These are phyloP conservation scores for Xerus rutilus DNA, from an alignment of 2,797 vertebrate genomes.

Conservation along the genomic window DNA sequence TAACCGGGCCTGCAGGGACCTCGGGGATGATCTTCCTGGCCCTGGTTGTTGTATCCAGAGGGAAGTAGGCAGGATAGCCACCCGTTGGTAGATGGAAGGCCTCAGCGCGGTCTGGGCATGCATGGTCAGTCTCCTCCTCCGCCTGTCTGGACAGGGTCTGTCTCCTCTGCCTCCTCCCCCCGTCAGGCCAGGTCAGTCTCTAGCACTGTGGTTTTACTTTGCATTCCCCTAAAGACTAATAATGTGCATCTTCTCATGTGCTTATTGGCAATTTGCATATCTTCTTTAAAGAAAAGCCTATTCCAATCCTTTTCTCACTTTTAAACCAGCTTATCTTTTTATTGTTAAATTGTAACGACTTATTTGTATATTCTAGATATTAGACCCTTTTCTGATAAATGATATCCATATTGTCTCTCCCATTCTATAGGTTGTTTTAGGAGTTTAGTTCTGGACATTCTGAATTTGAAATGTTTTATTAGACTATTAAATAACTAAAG, in stretches of 20 bases:
- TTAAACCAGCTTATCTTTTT: not conserved
- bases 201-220: not conserved
- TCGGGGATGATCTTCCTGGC: too few species aligned
- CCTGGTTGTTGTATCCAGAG: too few species aligned
- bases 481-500: not conserved
- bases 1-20: too few species aligned
- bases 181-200: too few species aligned
- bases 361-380: not conserved
- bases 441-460: not conserved
- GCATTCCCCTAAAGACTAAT: not conserved
- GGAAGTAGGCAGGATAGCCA: too few species aligned
- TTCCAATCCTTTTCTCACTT: not conserved
- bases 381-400: not conserved
- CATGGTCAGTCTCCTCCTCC: too few species aligned
- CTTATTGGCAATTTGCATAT: not conserved
- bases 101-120: too few species aligned
- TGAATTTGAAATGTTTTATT: not conserved
- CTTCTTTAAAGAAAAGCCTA: slow-evolving; percentile 7
- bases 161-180: too few species aligned
- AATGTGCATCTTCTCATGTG: not conserved
- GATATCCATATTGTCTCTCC: not conserved
- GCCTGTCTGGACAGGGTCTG: too few species aligned
- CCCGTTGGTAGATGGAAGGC: too few species aligned
- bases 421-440: not conserved
- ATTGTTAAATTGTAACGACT: not conserved